Base-by-base conservation (phyloP, 2,113 vertebrate species). In the Nettapus auritus region DNA sequence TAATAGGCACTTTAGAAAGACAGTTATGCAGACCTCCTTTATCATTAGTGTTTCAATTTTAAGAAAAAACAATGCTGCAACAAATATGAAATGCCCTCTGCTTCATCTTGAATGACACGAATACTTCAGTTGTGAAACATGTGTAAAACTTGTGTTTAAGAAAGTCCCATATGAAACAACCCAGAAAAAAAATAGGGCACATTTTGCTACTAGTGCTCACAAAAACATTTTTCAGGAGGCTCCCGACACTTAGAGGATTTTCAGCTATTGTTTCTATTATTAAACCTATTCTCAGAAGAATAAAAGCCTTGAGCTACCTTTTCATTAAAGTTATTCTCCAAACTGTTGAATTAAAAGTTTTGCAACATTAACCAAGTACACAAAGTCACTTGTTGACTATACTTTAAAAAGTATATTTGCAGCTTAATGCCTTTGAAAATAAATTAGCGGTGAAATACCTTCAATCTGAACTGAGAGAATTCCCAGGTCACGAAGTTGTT, bases 381-480 rank as follows among this genome's bases (percentile, higher is more conserved):
- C 3, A 50, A 78, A 77, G 33, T 2, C 0, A 0, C 29, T 33
- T n/a, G n/a, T 12, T 34, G 71, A 74, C 9, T 6, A 33, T 6
- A 42, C 11, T 40, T 10, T 9, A 9, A 64, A 64, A 20, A 85
- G 44, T 21, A 20, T 26, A 42, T 40, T 36, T 29, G 31, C n/a
- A 64, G 25, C 15, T 71, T 10, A 29, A 22, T 23, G 59, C 19
- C 38, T 73, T 20, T 52, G 57, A 69, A 53, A 52, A 55, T 8
- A 60, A 48, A 34, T 11, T 3, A 3, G 3, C 42, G 66, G 89
- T 38, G 36, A 75, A 83, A 82, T 97, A 99, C 99, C 99, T 99
- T 99, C 99, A 63, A 99, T 99, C 87, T 99, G 99, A 91, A 99
- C 98, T 1, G 99, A 99, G 75, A 99, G 99, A 90, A 99, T 99